Evolutionary conservation across 1,140 invertebrate species (phyloP), one percentile per base, ranked within the genome.

Genomic region (Drosophila tsacasi): DNA sequence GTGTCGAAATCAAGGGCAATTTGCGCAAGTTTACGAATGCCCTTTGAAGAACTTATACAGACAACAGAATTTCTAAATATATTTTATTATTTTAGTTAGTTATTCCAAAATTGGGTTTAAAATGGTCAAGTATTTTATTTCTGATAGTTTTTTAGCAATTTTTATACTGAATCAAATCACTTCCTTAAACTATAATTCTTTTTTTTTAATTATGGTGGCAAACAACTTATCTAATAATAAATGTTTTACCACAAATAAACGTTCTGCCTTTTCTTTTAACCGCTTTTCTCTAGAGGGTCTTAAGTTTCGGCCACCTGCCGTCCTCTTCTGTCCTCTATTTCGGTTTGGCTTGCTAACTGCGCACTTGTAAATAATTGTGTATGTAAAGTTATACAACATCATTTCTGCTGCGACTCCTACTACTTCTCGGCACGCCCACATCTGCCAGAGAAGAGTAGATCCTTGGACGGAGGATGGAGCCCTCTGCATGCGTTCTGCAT

Each of bases 321-420:
- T 19, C 21, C 23, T 25, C 32, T 19, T 52, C 21, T 35, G 6
- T 37, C 7, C 42, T n/a, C 30, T 35, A 72, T 50, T 73, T 52
- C 23, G 42, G 32, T 55, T 66, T 64, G 72, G 60, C 57, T 57
- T 42, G 10, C 71, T 44, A 74, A 74, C 73, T 83, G 84, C 64
- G 84, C 84, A 83, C 84, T 90, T 89, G 69, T 79, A 90, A 84
- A 89, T 89, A 89, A 89, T 89, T 90, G 75, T 89, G 81, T 82
- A 90, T 90, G 85, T 85, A 85, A 84, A 89, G 75, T 85, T 81
- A 90, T 69, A 84, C 79, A 83, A 79, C 80, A 76, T 72, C 30
- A 42, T 40, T 42, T 57, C 50, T 44, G 54, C 50, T 27, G 17
- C 64, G 44, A 27, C 42, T 60, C 58, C 55, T 50, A 21, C 35